Evolutionary conservation across 2,797 vertebrate genomes (phyloP).

Genomic region (Diglossa cyanea): DNA sequence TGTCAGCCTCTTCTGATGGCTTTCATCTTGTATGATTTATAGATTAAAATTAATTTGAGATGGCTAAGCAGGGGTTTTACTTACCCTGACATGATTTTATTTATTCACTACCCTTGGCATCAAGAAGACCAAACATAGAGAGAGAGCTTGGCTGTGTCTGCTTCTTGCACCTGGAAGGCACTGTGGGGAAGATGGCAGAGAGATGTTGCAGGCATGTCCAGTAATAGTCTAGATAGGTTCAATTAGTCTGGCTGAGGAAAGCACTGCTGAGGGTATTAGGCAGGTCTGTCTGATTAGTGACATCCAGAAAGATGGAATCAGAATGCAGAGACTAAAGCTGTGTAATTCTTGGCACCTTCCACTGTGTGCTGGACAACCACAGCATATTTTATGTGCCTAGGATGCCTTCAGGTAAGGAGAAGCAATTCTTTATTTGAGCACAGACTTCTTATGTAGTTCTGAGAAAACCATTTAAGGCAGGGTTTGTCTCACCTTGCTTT

Average conservation of each 20-base stretch:
- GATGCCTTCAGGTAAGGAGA: background rate
- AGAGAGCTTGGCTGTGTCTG: background rate
- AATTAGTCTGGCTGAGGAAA: background rate
- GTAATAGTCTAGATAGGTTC: background rate
- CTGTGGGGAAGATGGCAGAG: background rate
- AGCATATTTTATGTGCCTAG: background rate
- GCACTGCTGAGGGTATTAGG: background rate
- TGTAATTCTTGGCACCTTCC: background rate
- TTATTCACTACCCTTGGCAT: background rate
- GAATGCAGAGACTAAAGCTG: background rate
- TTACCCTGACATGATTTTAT: background rate
- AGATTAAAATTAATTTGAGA: background rate
- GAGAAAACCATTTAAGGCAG: background rate
- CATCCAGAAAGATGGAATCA: background rate
- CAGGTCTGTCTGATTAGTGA: background rate
- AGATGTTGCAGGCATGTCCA: background rate
- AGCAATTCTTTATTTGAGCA: background rate
- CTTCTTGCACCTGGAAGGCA: background rate
- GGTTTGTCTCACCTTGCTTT: background rate
- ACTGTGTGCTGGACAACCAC: accelerated
- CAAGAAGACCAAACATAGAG: background rate
- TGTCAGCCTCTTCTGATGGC: background rate
- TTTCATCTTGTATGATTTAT: background rate
- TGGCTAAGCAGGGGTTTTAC: background rate
- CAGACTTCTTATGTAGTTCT: background rate